These are phyloP conservation scores for Gallinago jamesoni DNA, from an alignment of 2,113 vertebrate genomes.

Conservation along the genomic window DNA sequence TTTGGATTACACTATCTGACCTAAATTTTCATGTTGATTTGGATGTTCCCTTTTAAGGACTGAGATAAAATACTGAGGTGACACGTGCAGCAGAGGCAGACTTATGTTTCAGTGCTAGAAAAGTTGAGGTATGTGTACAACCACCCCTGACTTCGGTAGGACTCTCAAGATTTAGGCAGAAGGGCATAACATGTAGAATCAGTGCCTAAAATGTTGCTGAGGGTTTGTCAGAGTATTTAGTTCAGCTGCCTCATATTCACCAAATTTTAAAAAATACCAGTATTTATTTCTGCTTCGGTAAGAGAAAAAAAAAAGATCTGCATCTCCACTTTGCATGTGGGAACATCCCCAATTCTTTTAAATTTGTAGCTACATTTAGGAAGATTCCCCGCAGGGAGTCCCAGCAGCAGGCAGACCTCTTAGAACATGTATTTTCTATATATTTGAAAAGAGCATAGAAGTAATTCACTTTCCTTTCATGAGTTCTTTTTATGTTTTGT, in stretches of 20 bases:
- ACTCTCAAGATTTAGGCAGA: not conserved
- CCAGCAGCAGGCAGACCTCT: not conserved
- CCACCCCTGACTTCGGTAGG: not conserved
- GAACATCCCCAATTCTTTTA: not conserved
- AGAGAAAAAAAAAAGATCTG: not conserved
- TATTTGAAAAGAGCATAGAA: not conserved
- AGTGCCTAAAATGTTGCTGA: not conserved
- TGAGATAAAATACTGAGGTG: not conserved
- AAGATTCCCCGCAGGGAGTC: not conserved
- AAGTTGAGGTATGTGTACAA: not conserved
- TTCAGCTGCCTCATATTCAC: not conserved
- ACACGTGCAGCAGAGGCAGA: rapidly evolving
- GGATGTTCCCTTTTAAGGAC: not conserved
- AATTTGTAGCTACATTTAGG: not conserved
- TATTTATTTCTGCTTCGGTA: not conserved
- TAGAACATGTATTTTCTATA: not conserved
- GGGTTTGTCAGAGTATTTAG: not conserved
- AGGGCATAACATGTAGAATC: not conserved
- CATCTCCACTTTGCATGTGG: not conserved
- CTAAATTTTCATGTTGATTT: not conserved
- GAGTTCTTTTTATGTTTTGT: not conserved
- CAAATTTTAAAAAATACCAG: not conserved
- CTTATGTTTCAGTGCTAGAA: not conserved
- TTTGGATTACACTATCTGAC: not conserved
- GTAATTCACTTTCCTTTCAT: not conserved